phyloP scores from a whole-genome alignment of 2,888 invertebrate genomes.

The Notodonta ziczac region DNA sequence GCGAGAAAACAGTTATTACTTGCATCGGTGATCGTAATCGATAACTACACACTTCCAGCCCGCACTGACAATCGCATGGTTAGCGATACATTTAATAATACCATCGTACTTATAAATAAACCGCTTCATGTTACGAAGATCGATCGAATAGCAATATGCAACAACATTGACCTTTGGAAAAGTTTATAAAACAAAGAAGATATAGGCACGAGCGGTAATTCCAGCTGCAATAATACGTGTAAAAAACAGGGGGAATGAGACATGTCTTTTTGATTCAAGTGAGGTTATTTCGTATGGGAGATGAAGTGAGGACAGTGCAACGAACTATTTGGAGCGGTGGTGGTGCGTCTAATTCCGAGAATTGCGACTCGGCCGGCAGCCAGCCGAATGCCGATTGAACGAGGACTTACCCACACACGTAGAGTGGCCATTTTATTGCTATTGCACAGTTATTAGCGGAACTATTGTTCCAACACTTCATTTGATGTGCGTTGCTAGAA shows the following conservation, averaged over 20 bases:
- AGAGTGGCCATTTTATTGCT: constrained; percentile 36
- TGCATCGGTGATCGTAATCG: constrained; percentile 22
- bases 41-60: constrained; percentile 17
- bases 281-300: constrained; percentile 28
- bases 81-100: constrained; percentile 31
- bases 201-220: not conserved
- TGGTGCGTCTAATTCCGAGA: constrained; percentile 65
- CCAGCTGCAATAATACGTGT: constrained; percentile 3
- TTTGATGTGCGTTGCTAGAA: constrained; percentile 28
- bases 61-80: constrained; percentile 19
- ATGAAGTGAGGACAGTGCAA: constrained; percentile 57
- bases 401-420: constrained; percentile 29
- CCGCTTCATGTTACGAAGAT: constrained; percentile 9
- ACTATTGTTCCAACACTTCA: constrained; percentile 30
- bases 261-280: constrained; percentile 20
- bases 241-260: constrained; percentile 11
- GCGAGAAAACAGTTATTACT: constrained; percentile 18
- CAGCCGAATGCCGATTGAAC: constrained; percentile 43
- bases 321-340: constrained; percentile 71
- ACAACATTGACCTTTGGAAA: constrained; percentile 12
- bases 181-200: constrained; percentile 5
- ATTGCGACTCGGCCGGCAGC: constrained; percentile 53
- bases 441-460: constrained; percentile 31
- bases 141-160: constrained; percentile 8
- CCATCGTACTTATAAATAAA: constrained; percentile 19